Evolutionary conservation across 2,113 vertebrate species (phyloP).

Genomic region (Tachysurus vachellii): DNA sequence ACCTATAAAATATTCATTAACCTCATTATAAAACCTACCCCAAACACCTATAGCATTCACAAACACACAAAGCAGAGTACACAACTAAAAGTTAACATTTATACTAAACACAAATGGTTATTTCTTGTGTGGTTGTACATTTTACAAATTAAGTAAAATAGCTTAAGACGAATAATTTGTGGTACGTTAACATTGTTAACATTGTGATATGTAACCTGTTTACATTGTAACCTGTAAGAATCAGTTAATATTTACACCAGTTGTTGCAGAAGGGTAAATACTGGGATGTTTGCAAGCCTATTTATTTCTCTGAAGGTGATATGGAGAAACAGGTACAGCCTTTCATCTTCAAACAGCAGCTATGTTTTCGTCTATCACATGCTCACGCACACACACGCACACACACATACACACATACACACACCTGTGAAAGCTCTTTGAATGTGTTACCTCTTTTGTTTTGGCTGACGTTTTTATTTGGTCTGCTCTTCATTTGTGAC

Average conservation of each 20-base stretch:
- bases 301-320: not conserved
- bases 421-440: conserved; percentile 18
- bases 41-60: conserved; percentile 2
- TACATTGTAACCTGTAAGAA: not conserved
- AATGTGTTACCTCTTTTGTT: conserved; percentile 14
- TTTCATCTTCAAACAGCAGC: conserved; percentile 50
- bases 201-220: too few relatives aligned
- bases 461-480: conserved; percentile 18
- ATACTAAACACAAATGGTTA: not conserved
- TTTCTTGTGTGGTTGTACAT: not conserved
- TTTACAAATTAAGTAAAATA: too few relatives aligned
- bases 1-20: not conserved
- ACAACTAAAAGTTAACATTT: not conserved
- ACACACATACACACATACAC: conserved; percentile 14
- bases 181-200: not conserved
- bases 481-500: not conserved
- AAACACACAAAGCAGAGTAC: not conserved
- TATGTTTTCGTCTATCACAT: conserved; percentile 21
- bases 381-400: not conserved
- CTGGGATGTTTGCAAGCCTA: conserved; percentile 21
- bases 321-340: conserved; percentile 32
- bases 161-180: not conserved
- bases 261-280: conserved; percentile 18
- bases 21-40: not conserved
- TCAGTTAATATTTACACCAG: not conserved